Evolutionary conservation across 2,888 invertebrate genomes (phyloP).

Genomic region (Galerucella pusilla): DNA sequence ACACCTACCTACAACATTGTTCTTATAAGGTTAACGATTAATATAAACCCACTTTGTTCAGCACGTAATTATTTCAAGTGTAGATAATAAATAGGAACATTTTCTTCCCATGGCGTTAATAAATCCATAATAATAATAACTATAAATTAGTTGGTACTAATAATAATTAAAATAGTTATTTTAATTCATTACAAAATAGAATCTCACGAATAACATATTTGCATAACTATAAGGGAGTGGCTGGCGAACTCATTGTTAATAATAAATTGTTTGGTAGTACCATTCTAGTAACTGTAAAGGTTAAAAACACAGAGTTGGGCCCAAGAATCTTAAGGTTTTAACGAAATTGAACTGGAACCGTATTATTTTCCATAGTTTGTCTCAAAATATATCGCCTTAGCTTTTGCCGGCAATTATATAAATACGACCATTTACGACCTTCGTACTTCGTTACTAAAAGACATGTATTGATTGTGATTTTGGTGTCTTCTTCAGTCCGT

Average conservation of each 20-base stretch:
- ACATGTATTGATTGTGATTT: too few species aligned
- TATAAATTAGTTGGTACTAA: neutral
- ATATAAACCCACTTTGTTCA: neutral
- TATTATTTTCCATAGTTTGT: too few species aligned
- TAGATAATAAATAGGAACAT: neutral
- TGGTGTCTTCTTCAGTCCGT: too few species aligned
- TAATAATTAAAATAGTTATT: neutral
- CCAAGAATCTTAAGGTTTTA: too few species aligned
- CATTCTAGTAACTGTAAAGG: neutral
- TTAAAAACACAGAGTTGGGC: neutral
- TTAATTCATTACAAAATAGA: conserved; percentile 5
- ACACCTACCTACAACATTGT: neutral
- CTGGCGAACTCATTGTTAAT: conserved; percentile 19
- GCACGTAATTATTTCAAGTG: neutral
- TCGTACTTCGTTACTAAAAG: too few species aligned
- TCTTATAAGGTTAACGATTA: neutral
- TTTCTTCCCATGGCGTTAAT: conserved; percentile 1
- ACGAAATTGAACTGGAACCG: too few species aligned
- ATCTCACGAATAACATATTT: conserved; percentile 33
- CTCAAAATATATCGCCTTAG: too few species aligned
- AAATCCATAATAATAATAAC: neutral
- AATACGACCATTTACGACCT: too few species aligned
- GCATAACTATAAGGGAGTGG: conserved; percentile 26
- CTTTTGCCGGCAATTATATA: too few species aligned
- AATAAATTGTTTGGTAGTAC: neutral